Base-by-base conservation (phyloP, 2,797 vertebrate species). In the Tenualosa thibaudeaui region DNA sequence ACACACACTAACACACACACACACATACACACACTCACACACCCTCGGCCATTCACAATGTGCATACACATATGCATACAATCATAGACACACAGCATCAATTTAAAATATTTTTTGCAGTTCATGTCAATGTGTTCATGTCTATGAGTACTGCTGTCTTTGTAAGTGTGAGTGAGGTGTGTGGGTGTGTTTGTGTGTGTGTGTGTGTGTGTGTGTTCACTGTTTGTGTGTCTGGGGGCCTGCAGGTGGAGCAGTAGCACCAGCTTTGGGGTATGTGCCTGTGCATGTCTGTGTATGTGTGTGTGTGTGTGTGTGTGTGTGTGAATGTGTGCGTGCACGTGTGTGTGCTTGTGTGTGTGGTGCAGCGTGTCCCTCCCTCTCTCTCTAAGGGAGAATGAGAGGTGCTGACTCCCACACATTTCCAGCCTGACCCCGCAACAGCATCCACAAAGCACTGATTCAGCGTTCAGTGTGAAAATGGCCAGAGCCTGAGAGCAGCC, bases 221-320 rank as follows among this genome's bases (percentile, higher is more conserved):
- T 90, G 49, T 93, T 91, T 87, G 83, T 2, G 82, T 68, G 88
- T 84, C 81, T 54, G 60, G 31, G 68, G 37, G 91, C 95, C 95
- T 96, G 94, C 93, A 95, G 95, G 94, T 95, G 95, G 95, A 92
- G 95, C 93, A 94, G 93, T 95, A 92, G 91, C 92, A 94, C 93
- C 93, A 95, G 91, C 92, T 93, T 90, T 94, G 92, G 91, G 89
- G 90, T 90, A 68, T 53, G 26, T 58, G 51, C 81, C 54, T 37
- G 53, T 75, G 43, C 9, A 40, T 50, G 31, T 49, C 24, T 78
- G 46, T 86, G 51, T 86, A 56, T 78, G 71, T n/a, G 5, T 83
- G 22, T 86, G 19, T n/a, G n/a, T 65, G 60, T 65, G 60, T 65
- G 60, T 65, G 60, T 65, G 60, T 65, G n/a, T 65, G 60, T 65